Base-by-base conservation (phyloP, 2,113 vertebrate genomes). In the Menura novaehollandiae region DNA sequence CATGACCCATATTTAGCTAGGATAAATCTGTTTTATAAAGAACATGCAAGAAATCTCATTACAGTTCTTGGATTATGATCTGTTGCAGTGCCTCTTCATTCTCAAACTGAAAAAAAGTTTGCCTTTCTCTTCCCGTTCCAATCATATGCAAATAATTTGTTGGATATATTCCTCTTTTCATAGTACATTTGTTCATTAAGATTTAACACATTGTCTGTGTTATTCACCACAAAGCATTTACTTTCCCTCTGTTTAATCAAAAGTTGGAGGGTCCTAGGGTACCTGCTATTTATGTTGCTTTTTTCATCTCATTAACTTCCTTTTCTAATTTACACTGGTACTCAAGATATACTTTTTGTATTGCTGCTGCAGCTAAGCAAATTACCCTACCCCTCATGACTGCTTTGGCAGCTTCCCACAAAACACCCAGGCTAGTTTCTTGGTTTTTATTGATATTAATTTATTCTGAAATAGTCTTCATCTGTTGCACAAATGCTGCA, bases 391-490 rank as follows among this genome's bases (percentile, higher is more conserved):
- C 89, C 63, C 81, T 97, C 80, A 92, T 96, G 95, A 97, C 94
- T 97, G 77, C 72, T 95, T 96, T 98, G 97, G 92, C 95, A 98
- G 83, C 87, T 98, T 98, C 89, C 85, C 93, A 97, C 93, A 93
- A 98, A 98, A 97, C 74, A 98, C 85, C 20, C 83, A 83, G 49
- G 72, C 96, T 97, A 96, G 72, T 94, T 97, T 97, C 89, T 98
- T 97, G 55, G 8, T 91, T 96, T 97, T 97, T 97, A 97, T 97
- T 98, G 97, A 97, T 97, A 97, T 98, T 98, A 98, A 98, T 98
- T 97, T 98, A 98, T 98, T 97, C 97, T 96, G 95, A 97, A 96
- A 98, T 97, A 94, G 95, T 97, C 92, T 97, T 98, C 97, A 97
- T 97, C 97, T 98, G 97, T 97, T 97, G 91, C 92, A 97, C 92